These are phyloP conservation scores for Gymnarchus niloticus DNA, from an alignment of 2,113 vertebrate genomes.

Conservation along the genomic window DNA sequence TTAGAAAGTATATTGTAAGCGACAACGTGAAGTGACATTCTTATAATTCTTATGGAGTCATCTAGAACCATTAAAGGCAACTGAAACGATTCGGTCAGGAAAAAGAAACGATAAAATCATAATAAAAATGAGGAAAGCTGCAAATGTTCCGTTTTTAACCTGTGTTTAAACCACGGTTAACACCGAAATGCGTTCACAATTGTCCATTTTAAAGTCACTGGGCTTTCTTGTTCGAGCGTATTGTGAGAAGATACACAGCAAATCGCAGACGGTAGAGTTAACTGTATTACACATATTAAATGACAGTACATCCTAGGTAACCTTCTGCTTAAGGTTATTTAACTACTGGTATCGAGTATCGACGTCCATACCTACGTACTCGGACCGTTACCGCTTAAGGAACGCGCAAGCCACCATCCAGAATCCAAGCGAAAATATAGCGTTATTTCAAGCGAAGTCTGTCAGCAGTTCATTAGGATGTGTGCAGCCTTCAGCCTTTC, in stretches of 20 bases:
- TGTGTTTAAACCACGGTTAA: not conserved
- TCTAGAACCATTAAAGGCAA: not conserved
- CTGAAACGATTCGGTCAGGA: not conserved
- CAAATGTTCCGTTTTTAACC: not conserved
- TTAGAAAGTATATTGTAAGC: not conserved
- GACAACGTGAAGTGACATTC: not conserved
- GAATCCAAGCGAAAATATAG: not conserved
- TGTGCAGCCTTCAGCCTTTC: not conserved
- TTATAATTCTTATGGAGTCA: not conserved
- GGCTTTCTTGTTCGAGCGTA: not conserved
- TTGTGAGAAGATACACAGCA: not conserved
- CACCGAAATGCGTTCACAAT: not conserved
- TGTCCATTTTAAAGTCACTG: not conserved
- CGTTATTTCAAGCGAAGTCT: not conserved
- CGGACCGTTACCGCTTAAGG: not conserved
- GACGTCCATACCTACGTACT: not conserved
- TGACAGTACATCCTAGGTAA: not conserved
- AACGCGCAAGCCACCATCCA: not conserved
- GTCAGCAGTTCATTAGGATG: not conserved
- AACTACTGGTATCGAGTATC: not conserved
- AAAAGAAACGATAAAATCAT: too few species aligned
- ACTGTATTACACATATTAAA: not conserved
- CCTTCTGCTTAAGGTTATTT: not conserved
- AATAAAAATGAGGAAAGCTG: too few species aligned
- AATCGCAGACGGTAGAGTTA: not conserved